Conservation (phyloP, 2,888 invertebrate genomes). For the Artemia sinica region DNA sequence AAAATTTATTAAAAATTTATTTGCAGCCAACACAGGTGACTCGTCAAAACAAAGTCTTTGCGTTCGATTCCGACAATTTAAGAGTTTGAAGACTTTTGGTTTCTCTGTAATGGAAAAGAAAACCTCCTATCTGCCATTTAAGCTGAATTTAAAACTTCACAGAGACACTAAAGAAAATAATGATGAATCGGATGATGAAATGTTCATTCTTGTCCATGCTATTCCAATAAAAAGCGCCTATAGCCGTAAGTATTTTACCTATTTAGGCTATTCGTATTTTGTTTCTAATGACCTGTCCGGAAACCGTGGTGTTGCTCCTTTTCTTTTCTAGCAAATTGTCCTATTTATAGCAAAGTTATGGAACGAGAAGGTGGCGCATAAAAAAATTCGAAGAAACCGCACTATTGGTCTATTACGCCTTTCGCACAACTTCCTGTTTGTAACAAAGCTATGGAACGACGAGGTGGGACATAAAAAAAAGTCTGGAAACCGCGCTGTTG, state of each 20-base stretch:
- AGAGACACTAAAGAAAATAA: conserved; percentile 27
- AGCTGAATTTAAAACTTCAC: conserved; percentile 49
- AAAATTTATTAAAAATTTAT: background rate
- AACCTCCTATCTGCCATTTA: conserved; percentile 49
- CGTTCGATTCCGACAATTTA: conserved; percentile 49
- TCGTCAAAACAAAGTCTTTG: conserved; percentile 29
- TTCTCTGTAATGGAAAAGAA: conserved; percentile 42
- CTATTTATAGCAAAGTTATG: too few relatives aligned
- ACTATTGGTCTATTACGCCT: too few relatives aligned
- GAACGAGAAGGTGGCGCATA: too few relatives aligned
- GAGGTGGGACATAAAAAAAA: background rate
- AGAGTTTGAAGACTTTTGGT: conserved; percentile 41
- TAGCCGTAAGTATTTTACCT: conserved; percentile 41
- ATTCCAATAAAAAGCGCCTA: conserved; percentile 55
- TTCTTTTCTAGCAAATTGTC: too few relatives aligned
- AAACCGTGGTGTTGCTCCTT: too few relatives aligned
- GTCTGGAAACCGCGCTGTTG: background rate
- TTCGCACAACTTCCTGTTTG: too few relatives aligned
- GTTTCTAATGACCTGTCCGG: too few relatives aligned
- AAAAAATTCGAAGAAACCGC: too few relatives aligned
- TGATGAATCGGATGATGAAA: conserved; percentile 32
- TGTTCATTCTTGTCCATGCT: conserved; percentile 51
- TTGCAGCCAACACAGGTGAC: background rate
- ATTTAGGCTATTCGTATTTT: too few relatives aligned
- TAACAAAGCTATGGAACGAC: background rate